Conservation (phyloP, 2,797 vertebrate species). For the Anolis apletophallus region DNA sequence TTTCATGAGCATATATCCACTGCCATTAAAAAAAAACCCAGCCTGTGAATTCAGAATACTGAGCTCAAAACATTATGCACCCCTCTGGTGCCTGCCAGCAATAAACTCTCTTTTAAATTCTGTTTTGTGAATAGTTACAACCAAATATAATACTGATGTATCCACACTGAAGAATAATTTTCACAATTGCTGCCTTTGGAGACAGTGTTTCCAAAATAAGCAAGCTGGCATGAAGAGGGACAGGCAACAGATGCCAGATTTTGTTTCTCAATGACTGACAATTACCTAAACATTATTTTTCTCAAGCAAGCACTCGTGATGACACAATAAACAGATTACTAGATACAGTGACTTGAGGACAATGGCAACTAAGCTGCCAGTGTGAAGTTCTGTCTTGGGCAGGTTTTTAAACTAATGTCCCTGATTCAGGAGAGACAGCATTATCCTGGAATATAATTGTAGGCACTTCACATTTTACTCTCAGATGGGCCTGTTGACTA, state of each 20-base stretch:
- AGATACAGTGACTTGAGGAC: slow-evolving; percentile 18
- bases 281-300: slow-evolving; percentile 36
- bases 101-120: slow-evolving; percentile 21
- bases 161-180: slow-evolving; percentile 27
- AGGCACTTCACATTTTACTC: neutral
- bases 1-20: neutral
- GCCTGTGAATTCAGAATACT: neutral
- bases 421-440: slow-evolving; percentile 1
- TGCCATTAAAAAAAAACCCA: neutral
- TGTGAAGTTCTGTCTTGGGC: neutral
- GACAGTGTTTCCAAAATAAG: slow-evolving; percentile 22
- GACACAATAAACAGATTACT: slow-evolving; percentile 19
- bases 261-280: slow-evolving; percentile 12
- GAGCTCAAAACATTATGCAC: neutral
- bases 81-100: neutral
- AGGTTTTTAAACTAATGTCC: slow-evolving; percentile 4
- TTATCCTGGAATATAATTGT: slow-evolving; percentile 33
- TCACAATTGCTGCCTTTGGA: slow-evolving; percentile 46
- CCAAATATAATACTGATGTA: slow-evolving; percentile 5
- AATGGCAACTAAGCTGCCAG: slow-evolving; percentile 9
- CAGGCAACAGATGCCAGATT: slow-evolving; percentile 26
- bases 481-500: slow-evolving; percentile 19
- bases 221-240: slow-evolving; percentile 7
- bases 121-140: neutral
- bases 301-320: slow-evolving; percentile 30